Percentiles rank a stretch among this genome's conserved stretches.
These are phyloP conservation scores for Patiria miniata DNA, from an alignment of 35 echinoderm and acorn worm species.

Conservation along the genomic window DNA sequence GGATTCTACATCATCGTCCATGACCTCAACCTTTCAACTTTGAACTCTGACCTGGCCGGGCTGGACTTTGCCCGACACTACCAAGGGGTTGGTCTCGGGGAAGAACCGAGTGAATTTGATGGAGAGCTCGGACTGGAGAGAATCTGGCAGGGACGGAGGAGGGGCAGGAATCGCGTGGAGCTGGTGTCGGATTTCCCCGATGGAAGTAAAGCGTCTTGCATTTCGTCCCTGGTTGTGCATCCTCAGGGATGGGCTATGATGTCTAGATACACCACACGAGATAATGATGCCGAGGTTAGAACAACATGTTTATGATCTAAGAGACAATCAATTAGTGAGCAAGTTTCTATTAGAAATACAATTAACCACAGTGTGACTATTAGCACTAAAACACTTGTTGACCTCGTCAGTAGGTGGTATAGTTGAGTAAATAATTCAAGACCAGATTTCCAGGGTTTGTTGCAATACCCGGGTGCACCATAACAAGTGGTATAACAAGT, in stretches of 20 bases:
- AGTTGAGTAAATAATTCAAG: no score
- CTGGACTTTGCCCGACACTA: constrained; percentile 63
- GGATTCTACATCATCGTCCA: constrained; percentile 90
- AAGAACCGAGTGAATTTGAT: constrained; percentile 53
- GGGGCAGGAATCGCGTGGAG: constrained; percentile 67
- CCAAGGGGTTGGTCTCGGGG: constrained; percentile 34
- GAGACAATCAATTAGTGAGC: no score
- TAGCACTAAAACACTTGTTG: no score
- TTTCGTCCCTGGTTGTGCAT: constrained; percentile 89
- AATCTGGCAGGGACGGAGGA: constrained; percentile 53
- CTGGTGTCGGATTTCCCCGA: constrained; percentile 88
- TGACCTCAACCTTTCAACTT: constrained; percentile 70
- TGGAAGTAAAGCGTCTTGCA: constrained; percentile 72
- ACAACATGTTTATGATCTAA: no score
- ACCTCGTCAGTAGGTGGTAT: no score
- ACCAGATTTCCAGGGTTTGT: no score
- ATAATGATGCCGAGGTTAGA: constrained; percentile 85
- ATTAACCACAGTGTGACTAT: no score
- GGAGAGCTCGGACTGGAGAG: constrained; percentile 50
- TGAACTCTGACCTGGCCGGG: constrained; percentile 59
- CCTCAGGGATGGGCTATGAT: constrained; percentile 97
- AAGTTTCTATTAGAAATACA: no score
- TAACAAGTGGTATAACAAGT: no score
- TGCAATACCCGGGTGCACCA: no score
- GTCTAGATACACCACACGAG: constrained; percentile 83